Conservation (phyloP, 2,113 vertebrate genomes). For the Fregata magnificens region DNA sequence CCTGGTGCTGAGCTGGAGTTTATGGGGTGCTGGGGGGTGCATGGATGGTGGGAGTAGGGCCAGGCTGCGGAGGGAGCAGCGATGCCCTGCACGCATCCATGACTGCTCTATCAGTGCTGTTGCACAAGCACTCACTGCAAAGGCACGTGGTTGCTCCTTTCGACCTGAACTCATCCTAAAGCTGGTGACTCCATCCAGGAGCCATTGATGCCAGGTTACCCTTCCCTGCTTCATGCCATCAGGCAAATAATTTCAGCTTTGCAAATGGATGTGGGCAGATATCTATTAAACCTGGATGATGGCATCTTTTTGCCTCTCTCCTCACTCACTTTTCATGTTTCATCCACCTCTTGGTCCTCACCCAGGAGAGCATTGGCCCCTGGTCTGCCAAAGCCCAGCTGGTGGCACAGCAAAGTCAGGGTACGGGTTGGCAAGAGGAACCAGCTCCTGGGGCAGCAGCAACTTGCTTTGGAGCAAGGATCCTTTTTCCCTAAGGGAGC, state of each 20-base stretch:
- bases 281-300: background rate
- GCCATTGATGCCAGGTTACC: background rate
- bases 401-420: background rate
- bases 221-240: background rate
- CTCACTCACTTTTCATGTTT: background rate
- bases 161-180: background rate
- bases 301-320: background rate
- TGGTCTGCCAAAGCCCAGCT: background rate
- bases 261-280: background rate
- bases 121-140: background rate
- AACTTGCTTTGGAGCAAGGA: background rate
- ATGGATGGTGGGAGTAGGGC: background rate
- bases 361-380: background rate
- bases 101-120: rapidly evolving
- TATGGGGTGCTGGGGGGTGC: background rate
- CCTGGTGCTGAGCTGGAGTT: background rate
- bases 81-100: rapidly evolving
- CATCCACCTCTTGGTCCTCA: background rate
- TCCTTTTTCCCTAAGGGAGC: background rate
- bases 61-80: background rate
- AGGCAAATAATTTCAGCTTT: background rate
- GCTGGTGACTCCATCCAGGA: background rate
- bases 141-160: background rate
- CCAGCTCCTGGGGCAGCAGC: background rate
- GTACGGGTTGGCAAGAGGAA: background rate